Conservation (phyloP, 64 coral and sea anemone species). For the Stichodactyla helianthus region DNA sequence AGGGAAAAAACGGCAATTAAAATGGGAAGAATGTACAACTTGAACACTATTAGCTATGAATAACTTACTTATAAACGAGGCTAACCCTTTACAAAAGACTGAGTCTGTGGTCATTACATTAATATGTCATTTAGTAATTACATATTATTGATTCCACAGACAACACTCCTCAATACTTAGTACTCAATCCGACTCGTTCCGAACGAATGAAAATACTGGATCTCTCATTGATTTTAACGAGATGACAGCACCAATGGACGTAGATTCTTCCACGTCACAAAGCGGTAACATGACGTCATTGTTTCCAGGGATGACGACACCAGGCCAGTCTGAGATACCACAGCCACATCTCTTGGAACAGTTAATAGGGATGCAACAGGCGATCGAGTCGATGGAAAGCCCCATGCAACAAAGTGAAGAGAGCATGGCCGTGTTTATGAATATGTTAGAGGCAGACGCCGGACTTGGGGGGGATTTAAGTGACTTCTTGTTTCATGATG, state of each 20-base stretch:
- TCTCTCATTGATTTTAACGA: background rate
- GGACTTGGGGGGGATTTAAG: conserved; percentile 52
- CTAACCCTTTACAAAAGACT: too few species aligned
- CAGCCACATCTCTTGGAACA: conserved; percentile 58
- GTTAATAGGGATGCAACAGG: conserved; percentile 67
- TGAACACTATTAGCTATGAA: too few species aligned
- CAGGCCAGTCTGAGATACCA: conserved; percentile 22
- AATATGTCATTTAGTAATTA: too few species aligned
- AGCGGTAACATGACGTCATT: background rate
- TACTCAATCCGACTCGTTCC: background rate
- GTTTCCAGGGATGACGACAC: background rate
- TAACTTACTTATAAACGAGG: too few species aligned
- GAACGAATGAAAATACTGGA: background rate
- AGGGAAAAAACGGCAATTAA: too few species aligned
- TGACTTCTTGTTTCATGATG: conserved; percentile 18
- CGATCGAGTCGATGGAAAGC: conserved; percentile 70
- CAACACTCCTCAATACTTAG: background rate
- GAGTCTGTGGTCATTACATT: too few species aligned
- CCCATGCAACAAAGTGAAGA: conserved; percentile 69
- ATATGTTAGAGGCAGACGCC: conserved; percentile 53
- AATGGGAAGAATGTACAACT: too few species aligned
- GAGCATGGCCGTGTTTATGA: conserved; percentile 63
- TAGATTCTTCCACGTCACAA: background rate
- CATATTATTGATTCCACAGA: background rate
- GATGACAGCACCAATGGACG: background rate